These are phyloP conservation scores for Cotesia glomerata DNA, from an alignment of 1,140 invertebrate species.

Conservation along the genomic window DNA sequence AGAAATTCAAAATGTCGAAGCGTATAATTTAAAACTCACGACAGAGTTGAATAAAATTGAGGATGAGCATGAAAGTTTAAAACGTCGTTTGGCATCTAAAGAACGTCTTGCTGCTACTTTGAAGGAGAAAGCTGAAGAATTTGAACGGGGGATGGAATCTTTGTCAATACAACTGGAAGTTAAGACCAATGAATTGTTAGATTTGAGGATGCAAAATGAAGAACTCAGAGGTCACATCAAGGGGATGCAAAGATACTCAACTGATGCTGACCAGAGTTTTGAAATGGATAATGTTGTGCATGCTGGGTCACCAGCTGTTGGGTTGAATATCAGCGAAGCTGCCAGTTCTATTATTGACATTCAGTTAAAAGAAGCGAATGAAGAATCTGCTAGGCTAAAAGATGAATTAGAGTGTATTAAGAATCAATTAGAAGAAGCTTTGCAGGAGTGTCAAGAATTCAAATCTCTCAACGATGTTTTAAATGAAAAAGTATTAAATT, in stretches of 20 bases:
- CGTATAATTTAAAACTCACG: slow-evolving; percentile 42
- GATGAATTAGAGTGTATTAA: slow-evolving; percentile 36
- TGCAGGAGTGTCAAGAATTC: slow-evolving; percentile 34
- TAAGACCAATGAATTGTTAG: slow-evolving; percentile 51
- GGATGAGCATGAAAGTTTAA: slow-evolving; percentile 45
- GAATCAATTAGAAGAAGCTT: slow-evolving; percentile 26
- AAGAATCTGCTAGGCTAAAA: slow-evolving; percentile 45
- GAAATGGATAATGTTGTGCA: slow-evolving; percentile 48
- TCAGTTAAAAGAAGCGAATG: slow-evolving; percentile 53
- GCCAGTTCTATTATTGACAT: slow-evolving; percentile 59
- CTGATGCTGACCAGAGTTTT: slow-evolving; percentile 50
- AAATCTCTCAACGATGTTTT: slow-evolving; percentile 32
- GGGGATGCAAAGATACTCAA: slow-evolving; percentile 39
- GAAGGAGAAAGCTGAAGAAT: slow-evolving; percentile 44
- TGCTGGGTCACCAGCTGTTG: slow-evolving; percentile 25
- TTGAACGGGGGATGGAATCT: slow-evolving; percentile 44
- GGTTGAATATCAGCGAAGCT: slow-evolving; percentile 47
- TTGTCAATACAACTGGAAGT: slow-evolving; percentile 44
- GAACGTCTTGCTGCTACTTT: slow-evolving; percentile 36
- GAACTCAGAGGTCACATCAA: slow-evolving; percentile 50
- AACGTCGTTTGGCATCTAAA: slow-evolving; percentile 35
- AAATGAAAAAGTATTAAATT: slow-evolving; percentile 27
- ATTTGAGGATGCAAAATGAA: slow-evolving; percentile 52
- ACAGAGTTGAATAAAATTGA: slow-evolving; percentile 44
- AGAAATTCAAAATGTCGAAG: slow-evolving; percentile 49